Evolutionary conservation across 2,888 invertebrate genomes (phyloP).

Genomic region (Leptodirus hochenwartii): DNA sequence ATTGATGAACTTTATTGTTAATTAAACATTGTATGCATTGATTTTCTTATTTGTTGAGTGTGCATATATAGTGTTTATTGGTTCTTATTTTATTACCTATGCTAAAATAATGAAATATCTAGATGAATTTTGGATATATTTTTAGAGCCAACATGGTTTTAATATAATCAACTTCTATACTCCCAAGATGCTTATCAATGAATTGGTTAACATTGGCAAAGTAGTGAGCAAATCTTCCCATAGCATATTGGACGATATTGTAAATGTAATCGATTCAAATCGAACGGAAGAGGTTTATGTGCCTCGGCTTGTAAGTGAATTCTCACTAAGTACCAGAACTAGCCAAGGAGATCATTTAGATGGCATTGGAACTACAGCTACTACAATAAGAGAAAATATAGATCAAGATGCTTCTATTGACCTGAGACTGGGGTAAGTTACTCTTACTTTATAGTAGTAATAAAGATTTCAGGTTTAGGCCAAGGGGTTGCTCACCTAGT

Average conservation of each 20-base stretch:
- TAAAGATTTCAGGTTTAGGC: background rate
- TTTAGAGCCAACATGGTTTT: slow-evolving; percentile 34
- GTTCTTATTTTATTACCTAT: too few species aligned
- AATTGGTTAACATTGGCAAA: slow-evolving; percentile 25
- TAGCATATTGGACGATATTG: slow-evolving; percentile 27
- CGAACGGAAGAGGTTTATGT: slow-evolving; percentile 25
- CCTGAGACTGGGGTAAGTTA: slow-evolving; percentile 17
- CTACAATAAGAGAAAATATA: slow-evolving; percentile 21
- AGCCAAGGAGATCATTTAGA: slow-evolving; percentile 10
- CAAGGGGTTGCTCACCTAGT: too few species aligned
- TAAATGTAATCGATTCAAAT: slow-evolving; percentile 25
- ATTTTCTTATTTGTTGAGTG: too few species aligned
- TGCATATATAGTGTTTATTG: too few species aligned
- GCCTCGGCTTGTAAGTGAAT: slow-evolving; percentile 30
- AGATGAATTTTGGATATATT: too few species aligned
- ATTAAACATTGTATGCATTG: too few species aligned
- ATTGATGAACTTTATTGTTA: too few species aligned
- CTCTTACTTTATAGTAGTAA: slow-evolving; percentile 2
- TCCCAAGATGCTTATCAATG: slow-evolving; percentile 24
- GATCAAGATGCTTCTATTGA: slow-evolving; percentile 17
- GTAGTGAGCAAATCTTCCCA: slow-evolving; percentile 4
- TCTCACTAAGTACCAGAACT: slow-evolving; percentile 22
- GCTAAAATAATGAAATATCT: too few species aligned
- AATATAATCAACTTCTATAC: slow-evolving; percentile 34
- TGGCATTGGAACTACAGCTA: slow-evolving; percentile 19